Evolutionary conservation across 2,113 vertebrate species (phyloP).

Genomic region (Nicator chloris): DNA sequence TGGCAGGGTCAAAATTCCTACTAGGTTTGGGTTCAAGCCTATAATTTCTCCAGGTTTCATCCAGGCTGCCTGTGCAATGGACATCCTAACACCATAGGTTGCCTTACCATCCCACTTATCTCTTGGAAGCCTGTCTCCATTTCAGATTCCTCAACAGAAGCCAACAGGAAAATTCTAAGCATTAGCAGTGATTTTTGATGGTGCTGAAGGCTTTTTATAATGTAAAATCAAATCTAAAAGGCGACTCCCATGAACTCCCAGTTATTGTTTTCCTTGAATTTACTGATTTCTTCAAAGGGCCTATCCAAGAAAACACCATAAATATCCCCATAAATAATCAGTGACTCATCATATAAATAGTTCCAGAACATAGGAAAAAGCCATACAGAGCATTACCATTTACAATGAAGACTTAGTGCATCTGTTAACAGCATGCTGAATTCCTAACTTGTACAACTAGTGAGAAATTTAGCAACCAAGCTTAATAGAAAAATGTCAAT

Average conservation of each 20-base stretch:
- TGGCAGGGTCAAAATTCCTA: background rate
- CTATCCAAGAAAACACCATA: slow-evolving; percentile 23
- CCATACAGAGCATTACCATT: background rate
- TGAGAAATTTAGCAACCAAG: background rate
- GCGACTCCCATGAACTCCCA: background rate
- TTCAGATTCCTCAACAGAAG: background rate
- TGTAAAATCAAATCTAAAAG: background rate
- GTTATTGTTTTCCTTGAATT: background rate
- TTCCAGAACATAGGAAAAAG: slow-evolving; percentile 9
- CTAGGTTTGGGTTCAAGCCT: background rate
- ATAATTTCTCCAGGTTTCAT: background rate
- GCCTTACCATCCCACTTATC: accelerated
- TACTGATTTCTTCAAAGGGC: background rate
- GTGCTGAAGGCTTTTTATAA: background rate
- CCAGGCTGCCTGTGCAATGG: background rate
- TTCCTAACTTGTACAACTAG: background rate
- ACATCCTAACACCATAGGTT: background rate
- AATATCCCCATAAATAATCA: slow-evolving; percentile 21
- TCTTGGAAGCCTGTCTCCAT: background rate
- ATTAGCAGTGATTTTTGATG: background rate
- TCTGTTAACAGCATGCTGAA: background rate
- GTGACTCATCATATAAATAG: background rate
- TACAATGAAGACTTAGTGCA: background rate
- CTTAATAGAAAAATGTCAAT: background rate
- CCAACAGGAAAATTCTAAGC: background rate